Base-by-base conservation (phyloP, 1,140 invertebrate species). In the Drosophila quadrilineata region DNA sequence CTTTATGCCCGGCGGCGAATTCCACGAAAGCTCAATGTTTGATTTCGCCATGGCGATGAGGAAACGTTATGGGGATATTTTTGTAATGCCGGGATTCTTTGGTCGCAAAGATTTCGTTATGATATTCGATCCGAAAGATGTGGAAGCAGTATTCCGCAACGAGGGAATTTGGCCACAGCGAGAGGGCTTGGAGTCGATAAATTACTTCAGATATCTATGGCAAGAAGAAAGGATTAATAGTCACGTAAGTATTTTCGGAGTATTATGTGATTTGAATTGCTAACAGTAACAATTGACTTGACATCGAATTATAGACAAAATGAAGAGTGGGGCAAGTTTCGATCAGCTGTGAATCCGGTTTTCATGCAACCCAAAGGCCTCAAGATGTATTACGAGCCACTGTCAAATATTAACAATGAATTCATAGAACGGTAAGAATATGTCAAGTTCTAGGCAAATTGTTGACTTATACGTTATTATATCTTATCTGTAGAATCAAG, bases 91-190 rank as follows among this genome's bases (percentile, higher is more conserved):
- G 0, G 79, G 77, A 8, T 33, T 67, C 8, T 80, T 88, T 58
- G 86, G 79, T 3, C 75, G 86, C 16, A 38, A 28, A 10, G 86
- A 88, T 31, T 54, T 24, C 31, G 43, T 88, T 9, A 17, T 79
- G 9, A 62, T 67, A 0, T 77, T 73, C 8, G 64, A 26, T 41
- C 57, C 79, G 0, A 76, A 76, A 14, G 80, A 87, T 2, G 82
- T 88, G 10, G 79, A 86, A 16, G 65, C 35, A 14, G 72, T 82
- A 0, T 88, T 67, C 8, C 85, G 85, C 12, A 80, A 73, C 2
- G 85, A 88, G n/a, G 88, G 88, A 0, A 19, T 71, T 6, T 89
- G 89, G 89, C 88, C 88, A 8, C 26, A 33, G 17, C 86, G 86
- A 1, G 66, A 67, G 0, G 53, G 62, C 2, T 16, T 88, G 14